Conservation (phyloP, 2,888 invertebrate genomes). For the Callyntrura sp. region DNA sequence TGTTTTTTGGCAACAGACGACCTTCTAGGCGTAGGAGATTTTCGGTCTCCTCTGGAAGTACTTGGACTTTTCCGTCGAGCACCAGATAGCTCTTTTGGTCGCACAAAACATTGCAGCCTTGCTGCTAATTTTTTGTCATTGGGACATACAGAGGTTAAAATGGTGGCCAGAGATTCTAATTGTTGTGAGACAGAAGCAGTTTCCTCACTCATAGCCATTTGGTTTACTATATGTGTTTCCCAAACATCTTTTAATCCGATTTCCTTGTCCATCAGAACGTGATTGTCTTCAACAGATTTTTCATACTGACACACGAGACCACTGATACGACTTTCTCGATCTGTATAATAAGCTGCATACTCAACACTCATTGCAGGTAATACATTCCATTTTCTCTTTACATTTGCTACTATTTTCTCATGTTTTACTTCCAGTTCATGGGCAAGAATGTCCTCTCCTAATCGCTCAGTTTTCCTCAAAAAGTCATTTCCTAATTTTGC, state of each 20-base stretch:
- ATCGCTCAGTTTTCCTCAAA: constrained; percentile 93
- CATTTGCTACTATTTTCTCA: constrained; percentile 92
- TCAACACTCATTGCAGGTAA: constrained; percentile 97
- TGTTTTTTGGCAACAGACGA: constrained; percentile 52
- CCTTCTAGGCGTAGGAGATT: constrained; percentile 58
- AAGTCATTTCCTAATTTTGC: constrained; percentile 94
- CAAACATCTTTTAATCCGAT: constrained; percentile 77
- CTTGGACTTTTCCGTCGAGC: constrained; percentile 75
- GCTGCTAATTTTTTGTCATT: constrained; percentile 69
- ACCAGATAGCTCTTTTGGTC: constrained; percentile 37
- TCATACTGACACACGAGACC: constrained; percentile 92
- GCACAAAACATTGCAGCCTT: constrained; percentile 29
- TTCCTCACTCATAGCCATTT: constrained; percentile 76
- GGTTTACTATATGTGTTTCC: constrained; percentile 76
- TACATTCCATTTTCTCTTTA: constrained; percentile 97
- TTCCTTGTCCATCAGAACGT: constrained; percentile 78
- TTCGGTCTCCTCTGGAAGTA: constrained; percentile 45
- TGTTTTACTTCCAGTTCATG: constrained; percentile 94
- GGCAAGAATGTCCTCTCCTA: constrained; percentile 94
- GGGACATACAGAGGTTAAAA: constrained; percentile 74
- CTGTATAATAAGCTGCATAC: constrained; percentile 97
- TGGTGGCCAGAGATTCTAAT: constrained; percentile 71
- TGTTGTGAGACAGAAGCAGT: constrained; percentile 58
- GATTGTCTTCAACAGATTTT: constrained; percentile 86
- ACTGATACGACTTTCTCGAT: constrained; percentile 93